Evolutionary conservation across 2,888 invertebrate genomes (phyloP), one percentile per base, ranked within the genome.

Genomic region (Chymomyza procnemis): DNA sequence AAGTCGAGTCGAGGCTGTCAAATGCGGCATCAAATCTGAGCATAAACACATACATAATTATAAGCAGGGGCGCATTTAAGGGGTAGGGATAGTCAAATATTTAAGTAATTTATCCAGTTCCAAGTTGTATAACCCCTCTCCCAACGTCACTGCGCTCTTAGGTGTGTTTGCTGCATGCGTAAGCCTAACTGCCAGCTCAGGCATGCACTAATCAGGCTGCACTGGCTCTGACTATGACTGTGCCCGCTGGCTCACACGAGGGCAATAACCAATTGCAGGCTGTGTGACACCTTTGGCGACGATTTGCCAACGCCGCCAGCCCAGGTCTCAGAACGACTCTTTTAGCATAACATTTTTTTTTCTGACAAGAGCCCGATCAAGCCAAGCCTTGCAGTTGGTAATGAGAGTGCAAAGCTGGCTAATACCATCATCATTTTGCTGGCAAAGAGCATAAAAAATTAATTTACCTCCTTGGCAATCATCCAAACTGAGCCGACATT

Each of bases 161-260:
- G 9, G 34, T 41, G 34, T 41, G 34, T 41, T 26, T 8, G 0
- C 61, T 66, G 71, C 61, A 73, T 67, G 62, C 71, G 47, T 47
- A 16, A n/a, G 47, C 47, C 60, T 64, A 56, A 48, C 69, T 69
- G 72, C 71, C 79, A 16, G 75, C 55, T 22, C 19, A 55, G 22
- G 21, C 34, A 41, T 41, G 34, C 59, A 14, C 78, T 80, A 82
- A 85, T 82, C 85, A 82, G 73, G 55, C 80, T 72, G 55, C 47
- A 47, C 9, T 12, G 69, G 67, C 58, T 63, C 19, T 46, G 16
- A 21, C 56, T 47, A 57, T 46, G 26, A 26, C 26, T 26, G 6
- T 26, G 26, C 26, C 26, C 26, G 26, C 8, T 26, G 66, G 62
- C 61, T 54, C 59, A 62, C 66, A 66, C 63, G 55, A 64, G 64